A percentile compares a stretch with the other conserved stretches of the same genome.
phyloP scores from a whole-genome alignment of 2,797 vertebrate species.

The Philypnodon macrostomus region DNA sequence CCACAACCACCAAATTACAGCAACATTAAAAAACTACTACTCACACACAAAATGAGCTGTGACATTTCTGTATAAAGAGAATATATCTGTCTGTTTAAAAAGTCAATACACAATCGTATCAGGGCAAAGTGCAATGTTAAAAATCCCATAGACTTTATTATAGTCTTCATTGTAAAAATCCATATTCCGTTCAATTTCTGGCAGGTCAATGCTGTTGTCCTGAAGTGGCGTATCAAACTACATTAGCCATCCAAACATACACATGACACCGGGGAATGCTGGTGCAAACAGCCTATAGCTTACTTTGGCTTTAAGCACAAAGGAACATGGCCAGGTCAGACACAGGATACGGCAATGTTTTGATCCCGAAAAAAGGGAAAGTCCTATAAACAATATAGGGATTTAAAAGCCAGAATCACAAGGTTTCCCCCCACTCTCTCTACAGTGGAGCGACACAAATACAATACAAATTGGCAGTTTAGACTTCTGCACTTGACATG shows the following conservation, averaged over 20 bases:
- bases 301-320: constrained; percentile 43
- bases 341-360: constrained; percentile 38
- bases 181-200: constrained; percentile 32
- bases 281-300: constrained; percentile 33
- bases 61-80: too few relatives aligned
- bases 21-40: too few relatives aligned
- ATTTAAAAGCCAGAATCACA: constrained; percentile 16
- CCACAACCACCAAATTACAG: too few relatives aligned
- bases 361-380: constrained; percentile 8
- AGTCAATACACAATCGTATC: too few relatives aligned
- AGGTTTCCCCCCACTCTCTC: not conserved
- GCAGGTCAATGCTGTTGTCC: constrained; percentile 38
- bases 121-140: too few relatives aligned
- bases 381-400: constrained; percentile 6
- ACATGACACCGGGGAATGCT: constrained; percentile 53
- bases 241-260: constrained; percentile 41
- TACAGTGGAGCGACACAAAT: constrained; percentile 9
- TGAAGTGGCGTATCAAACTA: constrained; percentile 42
- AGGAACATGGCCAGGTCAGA: constrained; percentile 35
- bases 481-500: constrained; percentile 10
- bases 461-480: not conserved
- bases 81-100: too few relatives aligned
- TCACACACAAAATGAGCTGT: too few relatives aligned
- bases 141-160: too few relatives aligned
- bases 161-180: constrained; percentile 20